Evolutionary conservation across 2,888 invertebrate genomes (phyloP).

Genomic region (Elegia similella): DNA sequence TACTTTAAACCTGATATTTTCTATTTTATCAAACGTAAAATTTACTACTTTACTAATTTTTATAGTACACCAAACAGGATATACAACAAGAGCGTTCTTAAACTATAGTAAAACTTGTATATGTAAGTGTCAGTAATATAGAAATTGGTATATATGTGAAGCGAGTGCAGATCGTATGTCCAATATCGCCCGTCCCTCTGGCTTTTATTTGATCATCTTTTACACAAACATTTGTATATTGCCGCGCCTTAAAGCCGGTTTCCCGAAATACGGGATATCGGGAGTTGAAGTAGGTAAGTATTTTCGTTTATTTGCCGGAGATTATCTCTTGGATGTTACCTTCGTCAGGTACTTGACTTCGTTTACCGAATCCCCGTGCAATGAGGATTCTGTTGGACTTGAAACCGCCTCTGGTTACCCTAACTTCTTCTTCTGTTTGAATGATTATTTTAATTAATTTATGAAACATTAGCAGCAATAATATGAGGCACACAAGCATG

Average conservation of each 20-base stretch:
- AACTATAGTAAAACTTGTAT: background rate
- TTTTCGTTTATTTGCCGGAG: constrained; percentile 6
- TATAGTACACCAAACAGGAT: background rate
- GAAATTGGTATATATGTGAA: background rate
- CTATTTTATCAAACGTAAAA: too few species aligned
- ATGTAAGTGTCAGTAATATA: background rate
- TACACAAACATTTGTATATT: constrained; percentile 10
- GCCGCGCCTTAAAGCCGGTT: constrained; percentile 34
- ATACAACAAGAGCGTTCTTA: background rate
- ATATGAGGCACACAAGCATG: too few species aligned
- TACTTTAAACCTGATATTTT: too few species aligned
- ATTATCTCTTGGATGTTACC: constrained; percentile 10
- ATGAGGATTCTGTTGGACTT: constrained; percentile 67
- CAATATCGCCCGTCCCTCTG: constrained; percentile 16
- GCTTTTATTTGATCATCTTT: constrained; percentile 17
- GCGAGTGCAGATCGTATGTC: background rate
- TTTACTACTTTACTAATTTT: too few species aligned
- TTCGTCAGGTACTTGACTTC: constrained; percentile 29
- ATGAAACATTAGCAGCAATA: background rate
- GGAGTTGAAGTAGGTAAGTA: constrained; percentile 4
- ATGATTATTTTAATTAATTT: constrained; percentile 26
- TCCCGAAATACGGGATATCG: constrained; percentile 17
- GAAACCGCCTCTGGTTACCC: constrained; percentile 64
- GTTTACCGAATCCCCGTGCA: constrained; percentile 66
- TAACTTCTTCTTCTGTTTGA: constrained; percentile 68